phyloP scores from a whole-genome alignment of 2,797 vertebrate species.

The Darevskia mixta region DNA sequence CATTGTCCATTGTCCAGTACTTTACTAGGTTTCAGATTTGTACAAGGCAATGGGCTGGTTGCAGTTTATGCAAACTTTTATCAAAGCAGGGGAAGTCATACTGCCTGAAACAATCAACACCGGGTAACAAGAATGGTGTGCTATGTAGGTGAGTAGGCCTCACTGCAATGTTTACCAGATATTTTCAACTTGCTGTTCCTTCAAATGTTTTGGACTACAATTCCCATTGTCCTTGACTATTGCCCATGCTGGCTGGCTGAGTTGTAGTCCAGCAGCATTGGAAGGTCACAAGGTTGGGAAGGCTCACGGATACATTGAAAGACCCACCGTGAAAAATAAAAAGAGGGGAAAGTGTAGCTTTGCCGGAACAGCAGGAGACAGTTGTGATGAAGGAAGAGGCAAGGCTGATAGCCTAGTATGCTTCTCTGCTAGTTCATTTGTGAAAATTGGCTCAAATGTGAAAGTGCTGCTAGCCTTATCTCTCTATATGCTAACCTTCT shows the following conservation, averaged over 20 bases:
- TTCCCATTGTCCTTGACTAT: too few relatives aligned
- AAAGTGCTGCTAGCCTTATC: neutral
- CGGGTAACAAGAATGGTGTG: conserved; percentile 1
- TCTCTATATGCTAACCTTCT: neutral
- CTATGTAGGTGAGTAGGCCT: neutral
- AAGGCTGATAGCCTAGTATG: neutral
- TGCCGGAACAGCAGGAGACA: neutral
- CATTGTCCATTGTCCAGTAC: neutral
- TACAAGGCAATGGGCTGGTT: rapidly evolving
- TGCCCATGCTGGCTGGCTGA: too few relatives aligned
- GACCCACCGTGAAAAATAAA: conserved; percentile 10
- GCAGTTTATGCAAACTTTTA: neutral
- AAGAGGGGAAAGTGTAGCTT: neutral
- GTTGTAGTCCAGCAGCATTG: too few relatives aligned
- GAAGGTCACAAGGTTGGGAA: too few relatives aligned
- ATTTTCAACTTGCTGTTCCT: too few relatives aligned
- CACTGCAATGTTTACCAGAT: rapidly evolving
- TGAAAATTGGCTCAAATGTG: neutral
- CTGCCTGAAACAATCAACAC: neutral
- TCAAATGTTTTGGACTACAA: too few relatives aligned
- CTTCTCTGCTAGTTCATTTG: neutral
- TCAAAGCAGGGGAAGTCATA: neutral
- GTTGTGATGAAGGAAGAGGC: neutral
- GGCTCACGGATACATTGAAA: neutral
- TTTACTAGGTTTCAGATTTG: conserved; percentile 13